Evolutionary conservation across 2,888 invertebrate genomes (phyloP), one percentile per base, ranked within the genome.

Genomic region (Carterocephalus palaemon): DNA sequence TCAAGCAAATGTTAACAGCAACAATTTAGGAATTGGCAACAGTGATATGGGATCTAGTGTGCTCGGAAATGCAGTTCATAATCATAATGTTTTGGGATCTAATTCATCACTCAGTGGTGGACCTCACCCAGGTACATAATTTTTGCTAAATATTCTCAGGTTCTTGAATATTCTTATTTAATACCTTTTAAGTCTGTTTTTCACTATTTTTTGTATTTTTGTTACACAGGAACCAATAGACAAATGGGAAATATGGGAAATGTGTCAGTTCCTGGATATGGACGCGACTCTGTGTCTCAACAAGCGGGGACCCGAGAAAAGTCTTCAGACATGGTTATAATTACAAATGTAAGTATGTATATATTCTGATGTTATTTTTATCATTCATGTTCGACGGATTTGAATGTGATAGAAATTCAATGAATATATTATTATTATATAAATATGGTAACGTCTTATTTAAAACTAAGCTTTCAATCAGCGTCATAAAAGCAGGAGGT

Each of bases 321-420:
- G 49, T 39, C 68, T 4, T 78, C 84, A 0, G 87, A 87, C 43
- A 85, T 87, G 83, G 84, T 87, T 16, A 75, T 86, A 31, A 84
- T 87, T 43, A 78, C 80, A 10, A 85, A 87, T 65, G 87, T 87
- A 60, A 78, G 85, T 69, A 23, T 6, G 13, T 9, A 3, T 6
- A 17, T 17, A n/a, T n/a, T n/a, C n/a, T n/a, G n/a, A n/a, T n/a
- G n/a, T n/a, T n/a, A n/a, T n/a, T n/a, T n/a, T n/a, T n/a, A n/a
- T n/a, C n/a, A n/a, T n/a, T n/a, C n/a, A n/a, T n/a, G n/a, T n/a
- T n/a, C n/a, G n/a, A n/a, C n/a, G n/a, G n/a, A n/a, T n/a, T n/a
- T n/a, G n/a, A n/a, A n/a, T n/a, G n/a, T n/a, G n/a, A n/a, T n/a
- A n/a, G n/a, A n/a, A n/a, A n/a, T n/a, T n/a, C n/a, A n/a, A n/a